phyloP scores from a whole-genome alignment of 2,113 vertebrate genomes.

The Pantherophis guttatus region DNA sequence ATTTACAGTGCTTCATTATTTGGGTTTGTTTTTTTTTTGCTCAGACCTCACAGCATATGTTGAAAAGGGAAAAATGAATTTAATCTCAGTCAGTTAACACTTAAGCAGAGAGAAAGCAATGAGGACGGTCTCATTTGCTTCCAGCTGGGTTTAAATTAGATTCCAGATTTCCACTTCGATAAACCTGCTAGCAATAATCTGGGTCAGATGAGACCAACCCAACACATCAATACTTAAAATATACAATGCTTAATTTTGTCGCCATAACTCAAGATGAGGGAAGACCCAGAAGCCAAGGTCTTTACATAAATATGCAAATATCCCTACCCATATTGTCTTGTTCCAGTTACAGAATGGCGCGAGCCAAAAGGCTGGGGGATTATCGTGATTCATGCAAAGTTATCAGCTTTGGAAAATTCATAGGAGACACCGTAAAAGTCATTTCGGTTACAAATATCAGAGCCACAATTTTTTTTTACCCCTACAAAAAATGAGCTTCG shows the following conservation, averaged over 20 bases:
- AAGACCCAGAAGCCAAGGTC: neutral
- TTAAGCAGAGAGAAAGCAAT: constrained; percentile 21
- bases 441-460: neutral
- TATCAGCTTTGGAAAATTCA: neutral
- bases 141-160: constrained; percentile 47
- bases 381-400: neutral
- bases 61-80: constrained; percentile 5
- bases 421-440: neutral
- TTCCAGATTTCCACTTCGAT: constrained; percentile 42
- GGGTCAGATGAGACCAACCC: constrained; percentile 3
- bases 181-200: constrained; percentile 21
- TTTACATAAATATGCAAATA: constrained; percentile 16
- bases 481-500: neutral
- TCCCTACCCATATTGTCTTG: constrained; percentile 17
- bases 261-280: neutral
- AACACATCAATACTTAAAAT: constrained; percentile 39
- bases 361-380: neutral
- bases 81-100: constrained; percentile 29
- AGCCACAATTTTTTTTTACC: neutral
- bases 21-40: neutral
- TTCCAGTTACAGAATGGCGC: neutral
- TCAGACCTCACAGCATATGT: neutral
- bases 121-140: constrained; percentile 34
- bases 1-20: neutral
- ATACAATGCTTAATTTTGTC: constrained; percentile 7